These are phyloP conservation scores for Gymnorhina tibicen DNA, from an alignment of 2,113 vertebrate species.

Conservation along the genomic window DNA sequence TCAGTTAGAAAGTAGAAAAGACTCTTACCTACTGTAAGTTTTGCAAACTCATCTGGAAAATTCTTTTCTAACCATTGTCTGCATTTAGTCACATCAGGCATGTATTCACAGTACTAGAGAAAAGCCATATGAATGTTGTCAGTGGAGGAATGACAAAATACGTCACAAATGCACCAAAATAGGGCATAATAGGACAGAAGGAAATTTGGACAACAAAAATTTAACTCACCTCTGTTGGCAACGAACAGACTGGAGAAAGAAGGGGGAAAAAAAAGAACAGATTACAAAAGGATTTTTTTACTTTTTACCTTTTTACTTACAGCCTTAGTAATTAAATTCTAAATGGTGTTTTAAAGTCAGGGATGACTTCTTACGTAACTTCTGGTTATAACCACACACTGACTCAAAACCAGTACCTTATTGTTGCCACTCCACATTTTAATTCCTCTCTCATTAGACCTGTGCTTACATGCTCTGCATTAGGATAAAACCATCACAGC, in stretches of 20 bases:
- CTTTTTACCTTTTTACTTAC: neutral
- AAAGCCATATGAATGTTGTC: neutral
- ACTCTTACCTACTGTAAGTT: slow-evolving; percentile 91
- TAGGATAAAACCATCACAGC: neutral
- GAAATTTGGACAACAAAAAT: neutral
- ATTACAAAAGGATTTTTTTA: neutral
- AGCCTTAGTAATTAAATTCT: neutral
- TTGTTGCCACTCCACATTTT: neutral
- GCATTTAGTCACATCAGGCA: slow-evolving; percentile 97
- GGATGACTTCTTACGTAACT: neutral
- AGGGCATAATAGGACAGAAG: neutral
- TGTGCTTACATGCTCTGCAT: neutral
- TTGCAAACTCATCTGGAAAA: slow-evolving; percentile 96
- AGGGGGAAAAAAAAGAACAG: neutral
- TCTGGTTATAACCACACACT: neutral
- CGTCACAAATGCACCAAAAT: neutral
- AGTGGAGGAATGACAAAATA: neutral
- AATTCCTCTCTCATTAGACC: neutral
- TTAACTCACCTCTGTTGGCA: slow-evolving; percentile 82
- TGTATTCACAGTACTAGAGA: slow-evolving; percentile 95
- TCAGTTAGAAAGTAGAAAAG: neutral
- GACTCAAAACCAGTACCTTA: neutral
- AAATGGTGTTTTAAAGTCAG: neutral
- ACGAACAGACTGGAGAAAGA: slow-evolving; percentile 74
- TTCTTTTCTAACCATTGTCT: slow-evolving; percentile 99